Evolutionary conservation across 1,140 invertebrate genomes (phyloP), one percentile per base, ranked within the genome.

Genomic region (Lepidostoma basale): DNA sequence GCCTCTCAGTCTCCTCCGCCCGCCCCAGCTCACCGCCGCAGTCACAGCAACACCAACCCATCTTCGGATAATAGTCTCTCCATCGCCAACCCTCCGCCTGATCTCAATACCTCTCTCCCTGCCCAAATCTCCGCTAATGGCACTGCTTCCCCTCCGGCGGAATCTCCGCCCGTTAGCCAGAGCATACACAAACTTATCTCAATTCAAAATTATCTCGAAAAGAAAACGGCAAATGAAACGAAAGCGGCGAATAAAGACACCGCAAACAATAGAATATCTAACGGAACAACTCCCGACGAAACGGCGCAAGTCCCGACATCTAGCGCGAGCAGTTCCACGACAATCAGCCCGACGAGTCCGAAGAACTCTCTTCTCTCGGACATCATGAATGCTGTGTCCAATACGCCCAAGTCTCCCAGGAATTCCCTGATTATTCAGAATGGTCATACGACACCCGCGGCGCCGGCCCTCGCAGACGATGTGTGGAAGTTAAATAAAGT

Each of bases 71-170:
- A 30, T 44, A 54, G 28, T 16, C 52, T 62, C 1, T 49, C 67
- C 20, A 9, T 58, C 12, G 39, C 52, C 1, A 44, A 72, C 0
- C 36, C 25, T 1, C 33, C 20, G 8, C 73, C 76, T 1, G 78
- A 80, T 76, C 78, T 40, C 75, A 76, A 70, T 74, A 75, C 72
- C 73, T 76, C 39, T 74, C 75, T 66, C 75, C 78, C 36, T 77
- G 79, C 68, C 1, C 63, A 73, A 49, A 40, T 64, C 10, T 59
- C 68, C 42, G 49, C 44, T 5, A 64, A 22, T n/a, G 62, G 52
- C 20, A 22, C 56, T 1, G 10, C 58, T n/a, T 25, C 33, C 22
- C 62, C 39, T 33, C 39, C 18, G n/a, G n/a, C n/a, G n/a, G n/a
- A n/a, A 0, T 33, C 59, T 18, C 22, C 30, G 16, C 67, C 60